Evolutionary conservation across 2,888 invertebrate genomes (phyloP), one percentile per base, ranked within the genome.

Genomic region (Oscheius sp.): DNA sequence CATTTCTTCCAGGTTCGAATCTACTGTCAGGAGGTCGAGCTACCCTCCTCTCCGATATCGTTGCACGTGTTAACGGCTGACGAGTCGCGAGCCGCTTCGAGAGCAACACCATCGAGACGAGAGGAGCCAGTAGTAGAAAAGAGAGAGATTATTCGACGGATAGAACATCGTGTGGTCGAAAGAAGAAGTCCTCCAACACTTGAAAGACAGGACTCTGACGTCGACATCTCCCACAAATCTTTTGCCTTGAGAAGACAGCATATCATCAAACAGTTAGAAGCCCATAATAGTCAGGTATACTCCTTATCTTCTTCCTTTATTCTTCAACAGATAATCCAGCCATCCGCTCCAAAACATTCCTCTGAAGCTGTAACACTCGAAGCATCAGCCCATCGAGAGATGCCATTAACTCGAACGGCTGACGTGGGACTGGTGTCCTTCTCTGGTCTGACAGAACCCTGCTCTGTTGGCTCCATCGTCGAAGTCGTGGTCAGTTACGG

Each of bases 381-480:
- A 71, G 76, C 76, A 5, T 68, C 71, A 9, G 71, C 67, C 20
- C 73, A 71, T 50, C 65, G 63, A 62, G 76, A 76, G 50, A 76
- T 76, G 76, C 70, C 73, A 17, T 66, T 76, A 22, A 64, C 74
- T 0, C 41, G 59, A 24, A 44, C 41, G 14, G 24, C 59, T 5
- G 77, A 77, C 50, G 72, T 77, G 32, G 81, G 80, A 14, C 65
- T 75, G 22, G 84, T 85, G 30, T 82, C 82, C 8, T 86, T 87
- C 76, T 93, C 94, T 0, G 95, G 94, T 61, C 93, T 95, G 91
- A 94, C 94, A 64, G 86, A 86, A 70, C 95, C 95, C 2, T 95
- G 95, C 88, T 94, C 94, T 24, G 90, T 95, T 54, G 95, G 95
- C 72, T 94, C 94, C 72, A 91, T 95, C 64, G 95, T 95, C 1